Base-by-base conservation (phyloP, 2,888 invertebrate species). In the Sepiola atlantica region DNA sequence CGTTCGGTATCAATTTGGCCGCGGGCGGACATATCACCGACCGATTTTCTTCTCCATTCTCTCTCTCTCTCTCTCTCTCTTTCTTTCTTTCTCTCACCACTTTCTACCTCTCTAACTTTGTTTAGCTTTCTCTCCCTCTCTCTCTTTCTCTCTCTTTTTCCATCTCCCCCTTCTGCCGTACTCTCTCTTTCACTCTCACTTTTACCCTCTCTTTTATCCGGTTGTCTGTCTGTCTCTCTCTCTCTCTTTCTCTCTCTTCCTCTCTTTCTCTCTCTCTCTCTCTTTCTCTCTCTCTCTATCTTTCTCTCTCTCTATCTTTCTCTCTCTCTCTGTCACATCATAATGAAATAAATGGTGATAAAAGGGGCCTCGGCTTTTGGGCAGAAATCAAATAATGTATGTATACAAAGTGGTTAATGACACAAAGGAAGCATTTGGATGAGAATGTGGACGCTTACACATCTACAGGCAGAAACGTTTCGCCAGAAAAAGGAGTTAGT, bases 321-420 rank as follows among this genome's bases (percentile, higher is more conserved):
- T 45, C 45, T 77, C n/a, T 77, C 77, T 77, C 77, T n/a, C 14
- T n/a, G 14, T 18, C 16, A n/a, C 28, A 10, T n/a, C n/a, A n/a
- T 77, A 77, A 77, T 77, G n/a, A n/a, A 77, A 77, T 77, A n/a
- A 45, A 45, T 77, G 16, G n/a, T 32, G 77, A 77, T 77, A 77
- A 77, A 77, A 77, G 77, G n/a, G n/a, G 16, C 77, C n/a, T n/a
- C 4, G 77, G n/a, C 77, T 77, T 77, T 77, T 45, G 45, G 77
- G n/a, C n/a, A 77, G 77, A 77, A 77, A 77, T 77, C 77, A 77
- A 77, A 77, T 77, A 77, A 77, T 77, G 77, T 77, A 16, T 77
- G 77, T 77, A 77, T 77, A 77, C 77, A 77, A 77, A 77, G 77
- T n/a, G 32, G 77, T 77, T 77, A 77, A 77, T 77, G 77, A 77